Evolutionary conservation across 2,888 invertebrate genomes (phyloP), one percentile per base, ranked within the genome.

Genomic region (Philereme transversata): DNA sequence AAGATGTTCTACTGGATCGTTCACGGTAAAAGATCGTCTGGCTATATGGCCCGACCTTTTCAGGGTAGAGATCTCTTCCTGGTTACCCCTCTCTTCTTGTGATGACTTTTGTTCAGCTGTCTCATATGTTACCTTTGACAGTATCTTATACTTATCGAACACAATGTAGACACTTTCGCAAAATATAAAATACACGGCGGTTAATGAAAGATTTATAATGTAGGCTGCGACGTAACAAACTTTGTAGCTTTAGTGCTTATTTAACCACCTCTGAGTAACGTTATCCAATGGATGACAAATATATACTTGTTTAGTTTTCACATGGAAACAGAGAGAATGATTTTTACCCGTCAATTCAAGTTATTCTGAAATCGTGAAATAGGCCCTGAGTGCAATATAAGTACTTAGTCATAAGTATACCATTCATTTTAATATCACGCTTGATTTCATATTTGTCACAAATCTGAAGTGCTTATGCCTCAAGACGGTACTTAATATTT

Each of bases 1-100:
- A 57, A 90, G 75, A 40, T 83, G 62, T 44, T 90, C 90, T 54
- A 85, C 81, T 0, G 90, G 85, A 1, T 88, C 88, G 66, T 88
- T 87, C 69, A 90, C 83, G 61, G 86, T 80, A 76, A 88, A 80
- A 6, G 83, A 79, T 45, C 87, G 83, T 34, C 69, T 62, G 58
- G 76, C 78, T 69, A 76, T 78, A 72, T 73, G 77, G 72, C 76
- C 64, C 70, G 84, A 87, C 84, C 86, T 87, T 22, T 22, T 22
- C 22, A 3, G 22, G 22, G 22, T 22, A 22, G 22, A 22, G 22
- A 22, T 22, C 48, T 56, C 33, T 54, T 60, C 40, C 9, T 35
- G 41, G 40, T 11, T 38, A 10, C 22, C 10, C 0, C 11, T 47
- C 41, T 47, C 36, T 43, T 43, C 43, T 4, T 51, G 11, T 8